phyloP scores from a whole-genome alignment of 2,113 vertebrate genomes.

The Vidua macroura region DNA sequence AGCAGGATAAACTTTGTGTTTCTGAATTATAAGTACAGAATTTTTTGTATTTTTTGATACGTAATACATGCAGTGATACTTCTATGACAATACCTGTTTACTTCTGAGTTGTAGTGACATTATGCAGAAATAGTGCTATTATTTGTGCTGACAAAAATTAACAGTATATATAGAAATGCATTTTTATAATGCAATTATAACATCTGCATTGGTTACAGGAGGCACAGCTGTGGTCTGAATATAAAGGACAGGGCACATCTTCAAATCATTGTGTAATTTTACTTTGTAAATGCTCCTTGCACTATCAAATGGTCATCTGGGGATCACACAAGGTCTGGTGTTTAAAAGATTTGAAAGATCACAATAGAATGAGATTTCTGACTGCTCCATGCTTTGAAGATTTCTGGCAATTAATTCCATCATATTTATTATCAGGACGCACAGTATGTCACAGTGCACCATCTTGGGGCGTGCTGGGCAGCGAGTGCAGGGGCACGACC shows the following conservation, averaged over 20 bases:
- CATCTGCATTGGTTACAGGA: background rate
- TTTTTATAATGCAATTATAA: background rate
- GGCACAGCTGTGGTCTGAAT: background rate
- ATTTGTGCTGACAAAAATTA: background rate
- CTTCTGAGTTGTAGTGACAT: background rate
- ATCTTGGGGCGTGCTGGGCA: too few relatives aligned
- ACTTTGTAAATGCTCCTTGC: background rate
- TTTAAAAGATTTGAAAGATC: background rate
- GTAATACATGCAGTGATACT: background rate
- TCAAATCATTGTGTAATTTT: background rate
- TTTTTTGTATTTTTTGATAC: background rate
- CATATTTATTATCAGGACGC: background rate
- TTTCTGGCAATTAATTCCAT: background rate
- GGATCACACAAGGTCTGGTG: background rate
- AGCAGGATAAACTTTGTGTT: background rate
- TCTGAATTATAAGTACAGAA: background rate
- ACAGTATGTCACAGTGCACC: background rate
- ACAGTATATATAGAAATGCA: background rate
- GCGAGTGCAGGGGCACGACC: too few relatives aligned
- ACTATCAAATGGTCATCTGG: background rate
- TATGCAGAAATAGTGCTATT: background rate
- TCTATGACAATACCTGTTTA: background rate
- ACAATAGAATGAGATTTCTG: background rate
- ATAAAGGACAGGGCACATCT: background rate
- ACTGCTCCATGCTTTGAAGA: background rate